Conservation (phyloP, 2,113 vertebrate species). For the Halcyon malimbica region DNA sequence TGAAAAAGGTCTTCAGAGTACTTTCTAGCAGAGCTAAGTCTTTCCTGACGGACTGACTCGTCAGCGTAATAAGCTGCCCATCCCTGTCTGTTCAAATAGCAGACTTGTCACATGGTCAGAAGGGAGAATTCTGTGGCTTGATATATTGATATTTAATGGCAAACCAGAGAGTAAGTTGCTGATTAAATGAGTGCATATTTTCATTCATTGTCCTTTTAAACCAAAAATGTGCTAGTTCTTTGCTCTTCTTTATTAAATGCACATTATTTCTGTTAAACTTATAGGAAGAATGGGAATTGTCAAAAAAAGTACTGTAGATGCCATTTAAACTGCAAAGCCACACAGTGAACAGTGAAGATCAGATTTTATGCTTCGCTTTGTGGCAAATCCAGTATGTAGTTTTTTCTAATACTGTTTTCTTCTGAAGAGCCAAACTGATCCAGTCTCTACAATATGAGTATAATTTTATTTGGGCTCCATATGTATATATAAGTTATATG, state of each 20-base stretch:
- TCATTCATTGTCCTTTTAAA: background rate
- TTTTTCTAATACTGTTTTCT: background rate
- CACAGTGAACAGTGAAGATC: background rate
- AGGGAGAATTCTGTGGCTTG: background rate
- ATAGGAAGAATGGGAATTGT: background rate
- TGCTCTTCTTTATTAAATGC: background rate
- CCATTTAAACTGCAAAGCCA: background rate
- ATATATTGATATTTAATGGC: background rate
- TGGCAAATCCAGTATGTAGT: background rate
- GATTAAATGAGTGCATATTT: background rate
- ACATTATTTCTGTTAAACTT: background rate
- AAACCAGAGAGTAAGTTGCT: background rate
- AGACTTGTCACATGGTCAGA: background rate
- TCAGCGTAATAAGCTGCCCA: background rate
- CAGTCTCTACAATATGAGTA: accelerated
- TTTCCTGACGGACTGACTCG: background rate
- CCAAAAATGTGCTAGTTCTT: background rate
- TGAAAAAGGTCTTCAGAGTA: background rate
- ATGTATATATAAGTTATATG: accelerated
- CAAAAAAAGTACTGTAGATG: background rate
- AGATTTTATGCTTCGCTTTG: background rate
- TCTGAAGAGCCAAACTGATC: background rate
- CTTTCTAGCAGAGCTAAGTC: background rate
- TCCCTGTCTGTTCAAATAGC: background rate
- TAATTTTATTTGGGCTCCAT: background rate